Conservation (phyloP, 2,797 vertebrate species). For the Enteromius argenteus region DNA sequence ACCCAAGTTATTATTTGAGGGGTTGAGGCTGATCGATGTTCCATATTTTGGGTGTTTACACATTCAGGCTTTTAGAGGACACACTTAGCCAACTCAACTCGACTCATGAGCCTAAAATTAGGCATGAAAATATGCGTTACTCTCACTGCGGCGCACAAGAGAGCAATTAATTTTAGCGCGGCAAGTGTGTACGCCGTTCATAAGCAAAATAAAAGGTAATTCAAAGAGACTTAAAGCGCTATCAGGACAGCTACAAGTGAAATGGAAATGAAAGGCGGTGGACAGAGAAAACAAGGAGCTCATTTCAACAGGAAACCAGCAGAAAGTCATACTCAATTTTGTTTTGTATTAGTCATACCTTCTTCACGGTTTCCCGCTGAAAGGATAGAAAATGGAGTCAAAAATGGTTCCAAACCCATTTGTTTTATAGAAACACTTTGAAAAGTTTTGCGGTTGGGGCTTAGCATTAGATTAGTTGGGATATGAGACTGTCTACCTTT, state of each 20-base stretch:
- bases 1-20: slow-evolving; percentile 44
- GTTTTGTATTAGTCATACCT: slow-evolving; percentile 60
- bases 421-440: slow-evolving; percentile 51
- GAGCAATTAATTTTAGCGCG: slow-evolving; percentile 42
- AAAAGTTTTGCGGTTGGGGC: slow-evolving; percentile 43
- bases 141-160: slow-evolving; percentile 25
- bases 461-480: slow-evolving; percentile 37
- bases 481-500: slow-evolving; percentile 28
- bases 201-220: slow-evolving; percentile 42
- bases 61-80: slow-evolving; percentile 50
- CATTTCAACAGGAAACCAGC: slow-evolving; percentile 58
- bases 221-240: slow-evolving; percentile 52
- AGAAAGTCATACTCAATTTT: slow-evolving; percentile 59
- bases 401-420: slow-evolving; percentile 49
- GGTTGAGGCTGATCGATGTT: slow-evolving; percentile 46
- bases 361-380: slow-evolving; percentile 44
- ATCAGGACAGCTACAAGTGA: slow-evolving; percentile 46
- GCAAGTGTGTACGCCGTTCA: slow-evolving; percentile 19
- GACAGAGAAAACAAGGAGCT: slow-evolving; percentile 50
- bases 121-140: slow-evolving; percentile 47
- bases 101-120: slow-evolving; percentile 41
- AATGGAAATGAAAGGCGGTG: slow-evolving; percentile 52
- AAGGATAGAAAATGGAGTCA: slow-evolving; percentile 44
- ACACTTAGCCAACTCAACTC: slow-evolving; percentile 36
- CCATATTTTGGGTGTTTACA: slow-evolving; percentile 54